Conservation (phyloP, 2,113 vertebrate species). For the Hemichromis elongatus region DNA sequence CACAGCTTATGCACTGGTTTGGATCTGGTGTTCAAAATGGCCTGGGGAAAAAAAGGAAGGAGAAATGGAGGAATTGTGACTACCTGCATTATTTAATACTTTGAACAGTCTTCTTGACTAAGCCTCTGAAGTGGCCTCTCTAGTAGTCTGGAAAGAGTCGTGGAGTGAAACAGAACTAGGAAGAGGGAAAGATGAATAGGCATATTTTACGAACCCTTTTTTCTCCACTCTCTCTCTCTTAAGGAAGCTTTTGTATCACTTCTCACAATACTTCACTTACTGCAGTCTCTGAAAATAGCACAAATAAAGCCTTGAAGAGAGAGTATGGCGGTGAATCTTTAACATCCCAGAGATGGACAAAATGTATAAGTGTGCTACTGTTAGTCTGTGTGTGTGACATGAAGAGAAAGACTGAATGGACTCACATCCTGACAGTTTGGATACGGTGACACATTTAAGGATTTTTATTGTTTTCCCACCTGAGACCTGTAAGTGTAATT, state of each 20-base stretch:
- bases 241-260: constrained; percentile 43
- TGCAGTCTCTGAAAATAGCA: constrained; percentile 39
- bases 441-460: neutral
- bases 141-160: neutral
- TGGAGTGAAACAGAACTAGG: neutral
- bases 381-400: neutral
- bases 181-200: constrained; percentile 5
- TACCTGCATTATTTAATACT: constrained; percentile 35
- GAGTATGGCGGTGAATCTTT: neutral
- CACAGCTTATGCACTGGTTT: constrained; percentile 1
- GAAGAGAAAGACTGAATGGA: neutral
- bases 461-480: neutral
- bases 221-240: neutral
- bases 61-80: neutral
- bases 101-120: neutral
- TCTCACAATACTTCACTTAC: constrained; percentile 40
- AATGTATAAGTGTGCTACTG: neutral
- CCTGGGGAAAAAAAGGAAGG: neutral
- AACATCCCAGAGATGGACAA: constrained; percentile 15
- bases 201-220: constrained; percentile 27
- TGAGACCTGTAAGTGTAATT: neutral
- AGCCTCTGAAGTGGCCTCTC: constrained; percentile 10
- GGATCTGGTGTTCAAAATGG: neutral
- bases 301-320: constrained; percentile 16
- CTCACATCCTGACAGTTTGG: neutral